phyloP scores from a whole-genome alignment of 2,888 invertebrate species.

The Nymphalis c-album region DNA sequence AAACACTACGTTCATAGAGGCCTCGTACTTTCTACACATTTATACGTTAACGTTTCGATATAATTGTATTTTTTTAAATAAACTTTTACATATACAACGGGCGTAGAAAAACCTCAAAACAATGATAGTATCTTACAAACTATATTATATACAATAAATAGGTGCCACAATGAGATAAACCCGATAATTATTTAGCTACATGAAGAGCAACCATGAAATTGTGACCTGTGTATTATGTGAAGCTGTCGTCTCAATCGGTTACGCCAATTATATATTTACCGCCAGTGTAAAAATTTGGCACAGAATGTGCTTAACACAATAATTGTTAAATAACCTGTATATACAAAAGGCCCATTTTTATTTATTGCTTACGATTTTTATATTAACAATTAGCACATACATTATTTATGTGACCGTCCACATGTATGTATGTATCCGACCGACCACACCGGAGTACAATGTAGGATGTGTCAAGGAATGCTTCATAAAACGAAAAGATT shows the following conservation, averaged over 20 bases:
- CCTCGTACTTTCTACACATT: conserved; percentile 53
- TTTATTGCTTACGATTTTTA: conserved; percentile 64
- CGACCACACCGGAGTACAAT: conserved; percentile 22
- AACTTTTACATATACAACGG: conserved; percentile 78
- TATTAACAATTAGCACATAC: not conserved
- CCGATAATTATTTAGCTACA: conserved; percentile 23
- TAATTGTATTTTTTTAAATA: conserved; percentile 61
- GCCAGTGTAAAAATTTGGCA: conserved; percentile 62
- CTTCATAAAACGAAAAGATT: conserved; percentile 57
- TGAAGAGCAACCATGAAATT: conserved; percentile 22
- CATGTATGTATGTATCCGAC: too few species aligned
- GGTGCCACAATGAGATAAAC: conserved; percentile 49
- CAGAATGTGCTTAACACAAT: conserved; percentile 64
- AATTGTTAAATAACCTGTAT: conserved; percentile 47
- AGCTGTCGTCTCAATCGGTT: conserved; percentile 17
- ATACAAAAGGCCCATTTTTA: conserved; percentile 67
- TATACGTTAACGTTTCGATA: conserved; percentile 60
- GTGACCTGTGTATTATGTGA: conserved; percentile 28
- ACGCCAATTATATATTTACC: conserved; percentile 7
- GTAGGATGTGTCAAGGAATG: conserved; percentile 64
- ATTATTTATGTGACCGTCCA: conserved; percentile 47
- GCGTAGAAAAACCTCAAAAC: conserved; percentile 73
- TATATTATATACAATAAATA: conserved; percentile 72
- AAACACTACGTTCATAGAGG: conserved; percentile 62
- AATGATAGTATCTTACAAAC: conserved; percentile 64